These are phyloP conservation scores for Eurytoma californica DNA, from an alignment of 2,888 invertebrate species.

Conservation along the genomic window DNA sequence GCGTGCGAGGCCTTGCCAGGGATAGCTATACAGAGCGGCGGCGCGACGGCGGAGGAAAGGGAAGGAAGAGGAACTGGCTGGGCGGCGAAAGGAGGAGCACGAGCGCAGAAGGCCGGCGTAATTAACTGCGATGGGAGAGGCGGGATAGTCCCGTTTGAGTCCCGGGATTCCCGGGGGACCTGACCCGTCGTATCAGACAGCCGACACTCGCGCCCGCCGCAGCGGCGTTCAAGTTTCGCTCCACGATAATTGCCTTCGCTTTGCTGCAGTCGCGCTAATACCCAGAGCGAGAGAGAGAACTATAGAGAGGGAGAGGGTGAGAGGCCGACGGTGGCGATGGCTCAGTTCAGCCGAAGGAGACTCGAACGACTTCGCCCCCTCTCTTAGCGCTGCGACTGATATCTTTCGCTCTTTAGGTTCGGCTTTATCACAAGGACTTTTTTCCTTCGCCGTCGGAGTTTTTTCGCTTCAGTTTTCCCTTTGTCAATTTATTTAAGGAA, in stretches of 20 bases:
- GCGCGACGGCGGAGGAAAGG: conserved; percentile 16
- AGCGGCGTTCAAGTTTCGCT: conserved; percentile 72
- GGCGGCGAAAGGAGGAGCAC: conserved; percentile 45
- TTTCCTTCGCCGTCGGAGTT: too few relatives aligned
- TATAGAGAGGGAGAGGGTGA: conserved; percentile 14
- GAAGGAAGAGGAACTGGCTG: conserved; percentile 43
- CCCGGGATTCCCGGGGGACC: conserved; percentile 71
- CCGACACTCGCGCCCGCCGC: conserved; percentile 69
- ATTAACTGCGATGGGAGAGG: conserved; percentile 70
- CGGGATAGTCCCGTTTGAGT: conserved; percentile 70
- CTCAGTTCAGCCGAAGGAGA: not conserved
- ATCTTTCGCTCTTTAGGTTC: not conserved
- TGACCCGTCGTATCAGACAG: conserved; percentile 72
- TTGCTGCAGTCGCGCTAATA: conserved; percentile 70
- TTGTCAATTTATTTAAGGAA: too few relatives aligned
- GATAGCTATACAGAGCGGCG: not conserved
- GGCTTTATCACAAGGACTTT: too few relatives aligned
- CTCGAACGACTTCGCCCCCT: conserved; percentile 20
- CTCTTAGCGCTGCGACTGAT: conserved; percentile 1
- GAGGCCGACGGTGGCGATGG: not conserved
- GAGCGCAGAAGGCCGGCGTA: conserved; percentile 66
- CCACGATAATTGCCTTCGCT: conserved; percentile 74
- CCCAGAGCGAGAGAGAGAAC: conserved; percentile 51
- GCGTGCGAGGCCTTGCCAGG: not conserved
- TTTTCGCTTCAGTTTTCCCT: too few relatives aligned